phyloP scores from a whole-genome alignment of 2,888 invertebrate species.

The Diploptera punctata region DNA sequence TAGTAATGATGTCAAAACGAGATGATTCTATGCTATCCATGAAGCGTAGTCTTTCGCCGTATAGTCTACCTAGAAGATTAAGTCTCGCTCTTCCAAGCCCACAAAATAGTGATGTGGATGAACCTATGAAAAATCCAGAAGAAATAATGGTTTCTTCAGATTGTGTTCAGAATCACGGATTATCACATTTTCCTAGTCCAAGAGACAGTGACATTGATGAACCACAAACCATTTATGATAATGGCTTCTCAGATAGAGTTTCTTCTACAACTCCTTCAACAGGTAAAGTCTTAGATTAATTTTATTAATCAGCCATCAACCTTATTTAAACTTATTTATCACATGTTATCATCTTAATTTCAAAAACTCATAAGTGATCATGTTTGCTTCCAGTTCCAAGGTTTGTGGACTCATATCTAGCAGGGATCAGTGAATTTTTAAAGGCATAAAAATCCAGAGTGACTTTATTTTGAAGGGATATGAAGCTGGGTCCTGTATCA shows the following conservation, averaged over 20 bases:
- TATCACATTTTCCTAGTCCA: slow-evolving; percentile 16
- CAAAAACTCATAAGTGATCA: no score
- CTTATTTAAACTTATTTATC: no score
- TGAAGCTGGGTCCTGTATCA: background rate
- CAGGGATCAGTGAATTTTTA: no score
- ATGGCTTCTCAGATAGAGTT: no score
- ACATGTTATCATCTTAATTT: no score
- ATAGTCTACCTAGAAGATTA: background rate
- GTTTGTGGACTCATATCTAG: no score
- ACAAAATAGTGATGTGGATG: slow-evolving; percentile 21
- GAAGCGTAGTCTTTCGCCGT: background rate
- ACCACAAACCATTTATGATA: background rate
- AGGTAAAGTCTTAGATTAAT: no score
- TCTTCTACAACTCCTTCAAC: no score
- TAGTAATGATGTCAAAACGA: background rate
- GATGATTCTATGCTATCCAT: background rate
- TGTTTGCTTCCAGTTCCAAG: no score
- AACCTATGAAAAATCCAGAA: background rate
- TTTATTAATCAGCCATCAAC: no score
- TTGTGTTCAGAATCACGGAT: background rate
- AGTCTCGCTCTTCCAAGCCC: slow-evolving; percentile 18
- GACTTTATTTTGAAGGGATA: background rate
- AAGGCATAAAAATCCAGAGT: background rate
- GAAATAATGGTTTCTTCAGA: background rate
- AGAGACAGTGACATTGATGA: slow-evolving; percentile 34